Conservation (phyloP, 2,888 invertebrate species). For the Drosophila colorata region DNA sequence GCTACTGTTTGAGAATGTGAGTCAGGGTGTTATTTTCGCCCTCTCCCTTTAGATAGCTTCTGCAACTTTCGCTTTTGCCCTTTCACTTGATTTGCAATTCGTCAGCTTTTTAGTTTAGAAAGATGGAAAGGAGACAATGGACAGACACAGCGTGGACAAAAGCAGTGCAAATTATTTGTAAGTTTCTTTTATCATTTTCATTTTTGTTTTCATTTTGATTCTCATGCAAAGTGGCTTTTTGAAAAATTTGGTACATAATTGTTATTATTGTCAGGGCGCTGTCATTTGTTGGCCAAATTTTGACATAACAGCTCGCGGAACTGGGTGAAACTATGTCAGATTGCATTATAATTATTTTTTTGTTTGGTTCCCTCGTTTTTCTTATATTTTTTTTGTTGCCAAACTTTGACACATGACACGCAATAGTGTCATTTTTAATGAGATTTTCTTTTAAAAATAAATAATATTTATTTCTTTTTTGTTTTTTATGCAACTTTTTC, state of each 20-base stretch:
- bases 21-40: constrained; percentile 4
- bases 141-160: constrained; percentile 6
- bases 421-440: constrained; percentile 42
- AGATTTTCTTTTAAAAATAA: constrained; percentile 13
- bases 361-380: constrained; percentile 4
- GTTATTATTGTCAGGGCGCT: constrained; percentile 41
- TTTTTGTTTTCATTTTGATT: constrained; percentile 15
- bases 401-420: constrained; percentile 58
- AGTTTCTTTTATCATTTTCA: constrained; percentile 10
- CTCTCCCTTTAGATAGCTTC: neutral
- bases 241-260: constrained; percentile 30
- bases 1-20: constrained; percentile 30
- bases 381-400: constrained; percentile 31
- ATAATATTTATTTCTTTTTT: constrained; percentile 7
- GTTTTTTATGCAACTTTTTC: constrained; percentile 16
- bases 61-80: constrained; percentile 45
- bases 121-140: constrained; percentile 11
- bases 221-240: constrained; percentile 39
- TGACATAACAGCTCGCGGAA: constrained; percentile 52
- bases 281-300: constrained; percentile 40
- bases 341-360: constrained; percentile 60
- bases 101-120: constrained; percentile 1
- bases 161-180: constrained; percentile 20
- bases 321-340: constrained; percentile 67
- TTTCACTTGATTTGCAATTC: constrained; percentile 54